Base-by-base conservation (phyloP, 2,797 vertebrate genomes). In the Sebastes elongatus region DNA sequence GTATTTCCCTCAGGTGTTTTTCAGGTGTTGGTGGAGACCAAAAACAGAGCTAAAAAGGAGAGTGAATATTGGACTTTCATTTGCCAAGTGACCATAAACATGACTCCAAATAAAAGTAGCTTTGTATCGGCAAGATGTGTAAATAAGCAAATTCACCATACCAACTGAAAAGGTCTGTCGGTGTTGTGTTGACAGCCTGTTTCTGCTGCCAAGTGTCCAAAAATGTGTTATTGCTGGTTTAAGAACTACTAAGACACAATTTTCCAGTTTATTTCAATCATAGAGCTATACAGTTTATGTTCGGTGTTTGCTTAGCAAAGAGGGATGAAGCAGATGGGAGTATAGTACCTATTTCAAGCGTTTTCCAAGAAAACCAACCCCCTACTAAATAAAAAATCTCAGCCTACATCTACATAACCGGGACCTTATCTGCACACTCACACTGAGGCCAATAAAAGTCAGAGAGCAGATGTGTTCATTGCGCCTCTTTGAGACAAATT, bases 401-500 rank as follows among this genome's bases (percentile, higher is more conserved):
- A 63, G 68, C 67, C 42, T 70, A 52, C 9, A 71, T 83, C 80
- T 25, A 46, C 55, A 62, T 22, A 74, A 68, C 38, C 53, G 7
- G 11, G 60, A 78, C 33, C 25, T 84, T 81, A 78, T 85, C 64
- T 85, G 65, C 65, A 78, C 76, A 65, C 22, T 76, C 66, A 33
- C 27, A 42, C 28, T 38, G 42, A 79, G 76, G 75, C 70, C 84
- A 80, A 71, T 88, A 80, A 84, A 92, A 83, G 71, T 81, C 78
- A 76, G 74, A 64, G 72, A 82, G 67, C 83, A 84, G 84, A 87
- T 86, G 86, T 88, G 81, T 82, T 87, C 76, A 76, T 83, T 74
- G 78, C 16, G 6, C 57, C 59, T 82, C 84, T 86, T 82, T 83
- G 28, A 85, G 86, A 85, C 81, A 89, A 88, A 92, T 92, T 81